Evolutionary conservation across 2,113 vertebrate species (phyloP).

Genomic region (Macheiramphus alcinus): DNA sequence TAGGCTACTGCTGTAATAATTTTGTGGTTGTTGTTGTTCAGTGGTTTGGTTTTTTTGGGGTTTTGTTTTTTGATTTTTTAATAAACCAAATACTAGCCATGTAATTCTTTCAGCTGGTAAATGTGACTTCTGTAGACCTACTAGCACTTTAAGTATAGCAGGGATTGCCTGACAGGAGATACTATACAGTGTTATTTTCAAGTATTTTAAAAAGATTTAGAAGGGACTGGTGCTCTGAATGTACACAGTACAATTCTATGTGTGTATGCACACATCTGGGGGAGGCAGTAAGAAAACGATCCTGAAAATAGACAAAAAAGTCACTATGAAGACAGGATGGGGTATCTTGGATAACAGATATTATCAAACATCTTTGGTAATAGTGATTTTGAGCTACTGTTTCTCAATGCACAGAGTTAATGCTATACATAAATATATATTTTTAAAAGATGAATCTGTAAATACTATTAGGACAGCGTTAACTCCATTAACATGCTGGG

Average conservation of each 20-base stretch:
- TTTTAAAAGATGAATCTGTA: not conserved
- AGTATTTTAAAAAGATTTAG: not conserved
- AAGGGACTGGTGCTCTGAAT: not conserved
- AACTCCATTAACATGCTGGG: not conserved
- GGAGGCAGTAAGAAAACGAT: not conserved
- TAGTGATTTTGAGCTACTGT: not conserved
- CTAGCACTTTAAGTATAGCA: not conserved
- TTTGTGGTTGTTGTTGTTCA: not conserved
- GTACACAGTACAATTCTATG: not conserved
- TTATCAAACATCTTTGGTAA: not conserved
- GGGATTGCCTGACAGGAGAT: not conserved
- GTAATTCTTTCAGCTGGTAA: not conserved
- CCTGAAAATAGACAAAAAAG: not conserved
- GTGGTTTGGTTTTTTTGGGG: fast-evolving
- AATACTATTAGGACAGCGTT: not conserved
- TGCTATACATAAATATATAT: not conserved
- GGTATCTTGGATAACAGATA: not conserved
- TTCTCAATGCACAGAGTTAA: not conserved
- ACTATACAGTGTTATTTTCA: not conserved
- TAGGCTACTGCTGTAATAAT: not conserved
- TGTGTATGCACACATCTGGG: not conserved
- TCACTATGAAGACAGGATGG: not conserved
- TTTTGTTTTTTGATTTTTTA: not conserved
- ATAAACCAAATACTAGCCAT: not conserved
- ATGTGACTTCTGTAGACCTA: not conserved